These are phyloP conservation scores for Microplitis demolitor DNA, from an alignment of 1,140 invertebrate genomes.

Conservation along the genomic window DNA sequence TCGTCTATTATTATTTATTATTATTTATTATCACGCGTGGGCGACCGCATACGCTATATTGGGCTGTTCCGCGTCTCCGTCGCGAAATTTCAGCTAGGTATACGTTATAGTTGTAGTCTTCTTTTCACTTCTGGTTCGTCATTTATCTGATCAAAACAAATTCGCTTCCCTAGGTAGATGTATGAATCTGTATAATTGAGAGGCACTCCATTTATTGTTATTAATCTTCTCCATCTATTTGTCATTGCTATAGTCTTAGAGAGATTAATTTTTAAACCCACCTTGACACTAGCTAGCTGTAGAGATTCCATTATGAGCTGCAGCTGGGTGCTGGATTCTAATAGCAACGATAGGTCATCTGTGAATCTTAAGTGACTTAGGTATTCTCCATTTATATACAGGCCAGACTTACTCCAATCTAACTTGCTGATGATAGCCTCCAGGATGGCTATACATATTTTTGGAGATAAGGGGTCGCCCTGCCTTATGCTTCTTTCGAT, in stretches of 20 bases:
- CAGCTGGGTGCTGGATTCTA: neutral
- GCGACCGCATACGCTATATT: too few species aligned
- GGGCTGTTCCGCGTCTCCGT: too few species aligned
- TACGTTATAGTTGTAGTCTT: too few species aligned
- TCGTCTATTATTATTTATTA: too few species aligned
- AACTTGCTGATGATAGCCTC: neutral
- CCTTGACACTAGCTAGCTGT: neutral
- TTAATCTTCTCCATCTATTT: too few species aligned
- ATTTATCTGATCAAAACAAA: too few species aligned
- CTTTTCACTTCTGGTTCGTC: too few species aligned
- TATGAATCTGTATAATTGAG: too few species aligned
- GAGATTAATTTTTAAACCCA: neutral
- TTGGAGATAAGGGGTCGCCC: neutral
- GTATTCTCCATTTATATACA: neutral
- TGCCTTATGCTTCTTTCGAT: neutral
- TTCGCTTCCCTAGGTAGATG: too few species aligned
- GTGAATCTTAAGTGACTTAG: neutral
- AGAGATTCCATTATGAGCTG: neutral
- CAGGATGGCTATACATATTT: neutral
- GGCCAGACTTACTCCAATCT: neutral
- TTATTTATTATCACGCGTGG: too few species aligned
- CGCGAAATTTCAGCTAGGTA: too few species aligned
- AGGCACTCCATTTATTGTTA: too few species aligned
- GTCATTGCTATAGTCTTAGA: neutral
- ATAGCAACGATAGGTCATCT: neutral